Evolutionary conservation across 2,888 invertebrate species (phyloP).

Genomic region (Chalcosyrphus nemorum): DNA sequence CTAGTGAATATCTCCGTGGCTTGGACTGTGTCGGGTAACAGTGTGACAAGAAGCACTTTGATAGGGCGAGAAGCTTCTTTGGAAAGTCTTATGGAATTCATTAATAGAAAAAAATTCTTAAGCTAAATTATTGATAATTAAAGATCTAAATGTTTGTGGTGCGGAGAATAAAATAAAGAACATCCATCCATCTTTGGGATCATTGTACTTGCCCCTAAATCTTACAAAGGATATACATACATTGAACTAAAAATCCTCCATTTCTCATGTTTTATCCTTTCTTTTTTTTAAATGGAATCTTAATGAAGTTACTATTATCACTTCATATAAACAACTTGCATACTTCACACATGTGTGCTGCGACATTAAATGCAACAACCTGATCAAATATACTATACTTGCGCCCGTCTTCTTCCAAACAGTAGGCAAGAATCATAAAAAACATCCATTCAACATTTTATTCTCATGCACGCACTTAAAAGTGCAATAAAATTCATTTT

Average conservation of each 20-base stretch:
- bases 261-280: background rate
- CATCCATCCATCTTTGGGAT: no score
- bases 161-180: no score
- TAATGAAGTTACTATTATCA: conserved; percentile 64
- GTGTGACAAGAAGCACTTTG: no score
- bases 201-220: background rate
- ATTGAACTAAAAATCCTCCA: background rate
- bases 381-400: conserved; percentile 58
- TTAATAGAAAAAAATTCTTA: no score
- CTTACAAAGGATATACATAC: background rate
- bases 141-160: no score
- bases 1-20: no score
- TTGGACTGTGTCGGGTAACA: no score
- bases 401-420: background rate
- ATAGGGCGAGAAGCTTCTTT: no score
- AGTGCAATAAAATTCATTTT: conserved; percentile 68
- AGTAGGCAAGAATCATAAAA: conserved; percentile 29
- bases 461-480: conserved; percentile 69
- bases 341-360: conserved; percentile 54
- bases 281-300: background rate
- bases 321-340: conserved; percentile 63
- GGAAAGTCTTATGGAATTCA: no score
- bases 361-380: conserved; percentile 47
- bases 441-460: conserved; percentile 12
- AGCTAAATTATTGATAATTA: no score